These are phyloP conservation scores for Drosophila subquinaria DNA, from an alignment of 2,888 invertebrate species.

Conservation along the genomic window DNA sequence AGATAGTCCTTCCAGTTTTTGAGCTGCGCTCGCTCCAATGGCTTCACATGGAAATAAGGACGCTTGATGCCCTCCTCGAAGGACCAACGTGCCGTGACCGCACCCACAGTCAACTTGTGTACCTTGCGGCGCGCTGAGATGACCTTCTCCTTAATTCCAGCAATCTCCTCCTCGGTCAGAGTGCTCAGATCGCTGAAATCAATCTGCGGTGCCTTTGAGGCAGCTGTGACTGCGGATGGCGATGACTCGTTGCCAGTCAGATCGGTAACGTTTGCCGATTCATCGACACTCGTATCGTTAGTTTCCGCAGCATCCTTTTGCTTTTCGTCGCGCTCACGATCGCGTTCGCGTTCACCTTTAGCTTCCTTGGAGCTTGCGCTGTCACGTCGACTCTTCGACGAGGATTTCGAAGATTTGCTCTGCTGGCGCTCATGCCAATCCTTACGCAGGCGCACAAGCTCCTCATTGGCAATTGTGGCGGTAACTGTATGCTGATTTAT, in stretches of 20 bases:
- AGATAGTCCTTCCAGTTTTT: constrained; percentile 99
- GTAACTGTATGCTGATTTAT: constrained; percentile 93
- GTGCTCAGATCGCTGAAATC: constrained; percentile 73
- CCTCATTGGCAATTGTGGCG: constrained; percentile 92
- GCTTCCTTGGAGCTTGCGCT: constrained; percentile 76
- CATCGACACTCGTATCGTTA: constrained; percentile 53
- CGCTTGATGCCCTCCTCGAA: constrained; percentile 98
- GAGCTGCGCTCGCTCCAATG: constrained; percentile 96
- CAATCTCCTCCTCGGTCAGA: constrained; percentile 93
- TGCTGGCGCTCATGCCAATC: constrained; percentile 89
- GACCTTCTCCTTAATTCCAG: constrained; percentile 93
- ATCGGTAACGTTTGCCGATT: constrained; percentile 57
- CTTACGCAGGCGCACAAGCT: constrained; percentile 92
- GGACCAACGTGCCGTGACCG: constrained; percentile 96
- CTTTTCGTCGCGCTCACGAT: constrained; percentile 60
- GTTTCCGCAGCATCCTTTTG: constrained; percentile 46
- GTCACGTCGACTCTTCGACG: constrained; percentile 69
- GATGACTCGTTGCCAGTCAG: constrained; percentile 48
- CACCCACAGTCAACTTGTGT: constrained; percentile 94
- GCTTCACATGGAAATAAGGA: constrained; percentile 99
- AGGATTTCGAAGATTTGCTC: constrained; percentile 65
- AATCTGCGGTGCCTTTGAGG: constrained; percentile 86
- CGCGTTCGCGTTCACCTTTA: constrained; percentile 53
- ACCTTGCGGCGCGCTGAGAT: constrained; percentile 92
- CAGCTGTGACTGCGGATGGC: constrained; percentile 77